Evolutionary conservation across 2,797 vertebrate genomes (phyloP), one percentile per base, ranked within the genome.

Genomic region (Chelidonichthys spinosus): DNA sequence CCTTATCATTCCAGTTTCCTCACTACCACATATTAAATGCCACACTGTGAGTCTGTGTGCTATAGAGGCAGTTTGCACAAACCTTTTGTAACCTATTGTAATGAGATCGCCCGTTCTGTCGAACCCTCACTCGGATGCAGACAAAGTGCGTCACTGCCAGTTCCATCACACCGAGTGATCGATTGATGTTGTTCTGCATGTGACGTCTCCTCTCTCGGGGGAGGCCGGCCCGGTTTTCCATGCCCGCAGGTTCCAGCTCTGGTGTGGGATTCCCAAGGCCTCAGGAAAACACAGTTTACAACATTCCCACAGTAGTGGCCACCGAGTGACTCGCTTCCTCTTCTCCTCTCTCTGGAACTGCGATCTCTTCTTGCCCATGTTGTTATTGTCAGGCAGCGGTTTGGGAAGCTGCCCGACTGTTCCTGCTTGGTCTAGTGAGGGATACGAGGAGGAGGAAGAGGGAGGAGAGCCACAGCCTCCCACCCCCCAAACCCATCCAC

Each of bases 281-380:
- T 89, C 87, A 94, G 89, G 91, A 95, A 94, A 95, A 85, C 84
- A 87, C 86, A 94, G 93, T 93, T 94, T 86, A 91, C 81, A 87
- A 91, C 83, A 91, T 95, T 95, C 94, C 94, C 94, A 95, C 91
- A 94, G 91, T 91, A 87, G 90, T 79, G 73, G 76, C 83, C 89
- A 87, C 86, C 58, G 74, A 91, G 88, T 85, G 80, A 83, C 87
- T 92, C 77, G 88, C 89, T 87, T 91, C 87, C 89, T 91, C 70
- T 83, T 84, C 74, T 87, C 69, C 81, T 37, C 74, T 71, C 79
- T 72, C 79, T 86, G 68, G 69, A 77, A 79, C 82, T 77, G 73
- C 83, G 82, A 66, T 89, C 90, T 85, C 84, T 87, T 85, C 79
- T 86, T 86, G 85, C 82, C 89, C 87, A 25, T 25, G 25, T 74